These are phyloP conservation scores for Papilio dardanus DNA, from an alignment of 1,140 invertebrate genomes.

Conservation along the genomic window DNA sequence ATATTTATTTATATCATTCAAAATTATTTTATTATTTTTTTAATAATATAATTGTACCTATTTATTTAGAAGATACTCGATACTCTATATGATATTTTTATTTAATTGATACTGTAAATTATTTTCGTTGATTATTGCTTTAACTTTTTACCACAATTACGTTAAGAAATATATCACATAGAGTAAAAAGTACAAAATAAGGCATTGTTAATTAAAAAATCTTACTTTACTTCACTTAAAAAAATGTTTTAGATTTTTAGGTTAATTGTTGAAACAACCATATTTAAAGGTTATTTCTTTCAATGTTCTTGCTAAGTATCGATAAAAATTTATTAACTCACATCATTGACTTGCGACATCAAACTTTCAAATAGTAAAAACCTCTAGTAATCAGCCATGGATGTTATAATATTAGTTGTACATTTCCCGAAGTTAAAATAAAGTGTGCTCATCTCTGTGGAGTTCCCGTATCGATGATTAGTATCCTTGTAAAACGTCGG, in stretches of 20 bases:
- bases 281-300: background rate
- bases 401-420: background rate
- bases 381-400: too few relatives aligned
- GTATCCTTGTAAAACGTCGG: constrained; percentile 76
- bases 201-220: too few relatives aligned
- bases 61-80: background rate
- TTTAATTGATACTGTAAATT: background rate
- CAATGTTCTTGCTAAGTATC: background rate
- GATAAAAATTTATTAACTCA: too few relatives aligned
- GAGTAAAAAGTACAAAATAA: background rate
- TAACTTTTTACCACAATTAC: background rate
- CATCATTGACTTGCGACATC: too few relatives aligned
- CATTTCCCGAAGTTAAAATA: background rate
- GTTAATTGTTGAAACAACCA: too few relatives aligned
- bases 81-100: background rate
- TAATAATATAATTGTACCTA: background rate
- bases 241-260: too few relatives aligned
- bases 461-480: constrained; percentile 71
- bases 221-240: too few relatives aligned
- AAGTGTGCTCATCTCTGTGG: constrained; percentile 52
- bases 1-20: background rate
- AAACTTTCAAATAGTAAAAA: too few relatives aligned
- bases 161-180: background rate
- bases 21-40: background rate
- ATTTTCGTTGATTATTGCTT: constrained; percentile 9